These are phyloP conservation scores for Chrysina gloriosa DNA, from an alignment of 2,888 invertebrate genomes.

Conservation along the genomic window DNA sequence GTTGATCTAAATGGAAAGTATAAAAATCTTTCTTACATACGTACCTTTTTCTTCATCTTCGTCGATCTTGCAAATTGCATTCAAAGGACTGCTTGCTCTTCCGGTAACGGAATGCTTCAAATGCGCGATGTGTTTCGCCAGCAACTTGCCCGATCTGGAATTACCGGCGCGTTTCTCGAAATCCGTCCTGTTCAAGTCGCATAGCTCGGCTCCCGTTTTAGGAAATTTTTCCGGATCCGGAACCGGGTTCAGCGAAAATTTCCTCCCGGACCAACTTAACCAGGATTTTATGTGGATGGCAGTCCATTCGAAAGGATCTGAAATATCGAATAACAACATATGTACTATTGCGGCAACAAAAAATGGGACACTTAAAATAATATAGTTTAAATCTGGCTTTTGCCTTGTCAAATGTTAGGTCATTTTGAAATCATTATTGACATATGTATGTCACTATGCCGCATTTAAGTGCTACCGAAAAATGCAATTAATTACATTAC, in stretches of 20 bases:
- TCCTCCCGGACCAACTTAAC: conserved; percentile 72
- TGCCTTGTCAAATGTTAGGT: too few relatives aligned
- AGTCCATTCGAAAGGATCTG: conserved; percentile 76
- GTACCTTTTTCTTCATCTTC: conserved; percentile 55
- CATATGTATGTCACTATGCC: too few relatives aligned
- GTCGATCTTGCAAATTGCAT: conserved; percentile 65
- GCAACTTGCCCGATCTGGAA: conserved; percentile 66
- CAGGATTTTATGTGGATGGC: conserved; percentile 70
- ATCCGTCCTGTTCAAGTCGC: conserved; percentile 72
- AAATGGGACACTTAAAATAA: too few relatives aligned
- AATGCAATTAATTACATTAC: too few relatives aligned
- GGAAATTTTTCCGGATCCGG: conserved; percentile 70
- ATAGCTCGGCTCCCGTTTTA: conserved; percentile 68
- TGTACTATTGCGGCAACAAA: too few relatives aligned
- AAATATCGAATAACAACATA: conserved; percentile 35
- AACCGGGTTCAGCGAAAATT: conserved; percentile 70
- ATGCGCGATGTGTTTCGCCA: conserved; percentile 73
- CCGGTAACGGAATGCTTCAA: conserved; percentile 72
- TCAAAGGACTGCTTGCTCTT: conserved; percentile 69
- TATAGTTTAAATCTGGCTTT: too few relatives aligned
- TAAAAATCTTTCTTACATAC: too few relatives aligned
- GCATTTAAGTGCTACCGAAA: too few relatives aligned
- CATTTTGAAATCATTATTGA: too few relatives aligned
- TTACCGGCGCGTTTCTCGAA: conserved; percentile 69
- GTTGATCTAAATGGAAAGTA: too few relatives aligned